phyloP scores from a whole-genome alignment of 2,888 invertebrate species.

The Gisinianus flammeolus region DNA sequence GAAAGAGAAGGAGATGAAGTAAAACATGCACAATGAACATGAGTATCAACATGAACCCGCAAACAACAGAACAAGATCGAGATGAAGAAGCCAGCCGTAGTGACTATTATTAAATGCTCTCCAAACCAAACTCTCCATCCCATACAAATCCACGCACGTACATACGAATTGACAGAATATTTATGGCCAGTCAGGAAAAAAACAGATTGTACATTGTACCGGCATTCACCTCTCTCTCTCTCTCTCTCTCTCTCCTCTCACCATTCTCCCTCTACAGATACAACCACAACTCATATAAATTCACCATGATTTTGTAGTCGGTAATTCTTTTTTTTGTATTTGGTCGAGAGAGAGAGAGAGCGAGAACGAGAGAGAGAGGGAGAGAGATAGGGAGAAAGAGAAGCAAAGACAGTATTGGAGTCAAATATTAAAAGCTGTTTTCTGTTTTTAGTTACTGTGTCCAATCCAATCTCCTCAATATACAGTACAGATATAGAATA shows the following conservation, averaged over 20 bases:
- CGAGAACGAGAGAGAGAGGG: background rate
- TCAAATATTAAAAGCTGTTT: background rate
- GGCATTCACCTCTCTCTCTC: background rate
- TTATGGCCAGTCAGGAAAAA: constrained; percentile 22
- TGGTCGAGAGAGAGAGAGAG: too few relatives aligned
- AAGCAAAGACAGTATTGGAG: constrained; percentile 1
- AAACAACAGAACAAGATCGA: background rate
- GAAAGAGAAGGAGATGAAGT: constrained; percentile 2
- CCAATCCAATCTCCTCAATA: background rate
- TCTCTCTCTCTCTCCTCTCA: background rate
- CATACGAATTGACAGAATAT: constrained; percentile 33
- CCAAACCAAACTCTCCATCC: background rate
- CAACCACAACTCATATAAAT: background rate
- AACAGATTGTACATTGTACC: constrained; percentile 8
- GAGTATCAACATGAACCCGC: background rate
- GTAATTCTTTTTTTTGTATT: too few relatives aligned
- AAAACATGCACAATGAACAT: background rate
- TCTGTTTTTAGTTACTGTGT: background rate
- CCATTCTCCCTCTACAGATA: background rate
- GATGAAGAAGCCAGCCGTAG: background rate
- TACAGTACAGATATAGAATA: background rate
- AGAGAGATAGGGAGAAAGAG: constrained; percentile 1
- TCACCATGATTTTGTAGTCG: too few relatives aligned
- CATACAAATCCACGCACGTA: background rate
- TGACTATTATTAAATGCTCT: background rate